Conservation (phyloP, 2,888 invertebrate genomes). For the Polydrusus pterygomalis region DNA sequence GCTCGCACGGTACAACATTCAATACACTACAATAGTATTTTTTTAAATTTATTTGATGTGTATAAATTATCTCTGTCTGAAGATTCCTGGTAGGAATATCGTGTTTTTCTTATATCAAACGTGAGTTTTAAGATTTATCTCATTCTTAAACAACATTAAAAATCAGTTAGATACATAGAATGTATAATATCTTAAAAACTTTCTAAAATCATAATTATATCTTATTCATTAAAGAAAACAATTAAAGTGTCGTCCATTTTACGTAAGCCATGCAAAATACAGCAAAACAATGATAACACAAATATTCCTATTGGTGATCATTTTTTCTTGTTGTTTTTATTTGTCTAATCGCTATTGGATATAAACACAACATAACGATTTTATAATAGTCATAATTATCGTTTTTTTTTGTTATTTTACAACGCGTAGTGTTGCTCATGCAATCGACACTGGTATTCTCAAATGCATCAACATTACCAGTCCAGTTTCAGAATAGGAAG, state of each 20-base stretch:
- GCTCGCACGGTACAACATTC: too few relatives aligned
- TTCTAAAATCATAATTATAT: background rate
- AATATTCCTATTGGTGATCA: slow-evolving; percentile 13
- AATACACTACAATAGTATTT: too few relatives aligned
- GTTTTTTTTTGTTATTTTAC: background rate
- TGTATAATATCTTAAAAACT: background rate
- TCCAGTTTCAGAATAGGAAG: too few relatives aligned
- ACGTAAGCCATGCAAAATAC: slow-evolving; percentile 3
- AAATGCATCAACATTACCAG: background rate
- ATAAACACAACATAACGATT: background rate
- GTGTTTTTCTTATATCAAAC: too few relatives aligned
- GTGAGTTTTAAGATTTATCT: too few relatives aligned
- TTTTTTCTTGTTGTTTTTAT: slow-evolving; percentile 21
- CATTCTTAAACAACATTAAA: too few relatives aligned
- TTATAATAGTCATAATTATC: background rate
- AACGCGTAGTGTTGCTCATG: background rate
- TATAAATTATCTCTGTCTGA: too few relatives aligned
- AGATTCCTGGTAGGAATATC: too few relatives aligned
- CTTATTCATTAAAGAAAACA: background rate
- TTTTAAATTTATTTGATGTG: too few relatives aligned
- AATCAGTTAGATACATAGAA: too few relatives aligned
- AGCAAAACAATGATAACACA: slow-evolving; percentile 11
- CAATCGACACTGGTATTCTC: too few relatives aligned
- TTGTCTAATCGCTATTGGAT: slow-evolving; percentile 2
- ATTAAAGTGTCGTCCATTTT: slow-evolving; percentile 23